Evolutionary conservation across 2,797 vertebrate genomes (phyloP).

Genomic region (Protosalanx chinensis): DNA sequence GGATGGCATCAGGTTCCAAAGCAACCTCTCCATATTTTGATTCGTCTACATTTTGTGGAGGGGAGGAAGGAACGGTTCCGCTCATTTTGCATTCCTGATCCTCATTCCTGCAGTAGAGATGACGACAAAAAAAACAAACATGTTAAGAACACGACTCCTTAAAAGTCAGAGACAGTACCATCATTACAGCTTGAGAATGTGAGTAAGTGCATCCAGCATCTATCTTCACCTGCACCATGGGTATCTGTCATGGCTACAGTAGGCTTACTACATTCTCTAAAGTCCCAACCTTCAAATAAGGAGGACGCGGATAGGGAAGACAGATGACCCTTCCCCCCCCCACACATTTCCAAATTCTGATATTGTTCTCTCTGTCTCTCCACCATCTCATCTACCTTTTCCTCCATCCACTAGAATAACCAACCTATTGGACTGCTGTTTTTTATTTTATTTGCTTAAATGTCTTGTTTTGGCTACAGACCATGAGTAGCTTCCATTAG

Average conservation of each 20-base stretch:
- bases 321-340: background rate
- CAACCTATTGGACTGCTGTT: background rate
- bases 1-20: constrained; percentile 9
- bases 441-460: background rate
- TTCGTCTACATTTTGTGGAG: constrained; percentile 25
- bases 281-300: constrained; percentile 7
- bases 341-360: constrained; percentile 9
- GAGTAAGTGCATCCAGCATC: background rate
- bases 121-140: background rate
- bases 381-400: constrained; percentile 2
- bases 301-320: background rate
- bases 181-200: background rate
- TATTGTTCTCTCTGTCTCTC: background rate
- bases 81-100: constrained; percentile 12
- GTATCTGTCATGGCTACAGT: no score
- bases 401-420: constrained; percentile 1
- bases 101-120: constrained; percentile 43
- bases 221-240: background rate
- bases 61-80: constrained; percentile 7
- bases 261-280: background rate
- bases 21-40: constrained; percentile 3
- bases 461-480: background rate
- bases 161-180: background rate
- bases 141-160: background rate
- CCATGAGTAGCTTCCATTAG: background rate